These are phyloP conservation scores for Turdus rufiventris DNA, from an alignment of 2,113 vertebrate genomes.

Conservation along the genomic window DNA sequence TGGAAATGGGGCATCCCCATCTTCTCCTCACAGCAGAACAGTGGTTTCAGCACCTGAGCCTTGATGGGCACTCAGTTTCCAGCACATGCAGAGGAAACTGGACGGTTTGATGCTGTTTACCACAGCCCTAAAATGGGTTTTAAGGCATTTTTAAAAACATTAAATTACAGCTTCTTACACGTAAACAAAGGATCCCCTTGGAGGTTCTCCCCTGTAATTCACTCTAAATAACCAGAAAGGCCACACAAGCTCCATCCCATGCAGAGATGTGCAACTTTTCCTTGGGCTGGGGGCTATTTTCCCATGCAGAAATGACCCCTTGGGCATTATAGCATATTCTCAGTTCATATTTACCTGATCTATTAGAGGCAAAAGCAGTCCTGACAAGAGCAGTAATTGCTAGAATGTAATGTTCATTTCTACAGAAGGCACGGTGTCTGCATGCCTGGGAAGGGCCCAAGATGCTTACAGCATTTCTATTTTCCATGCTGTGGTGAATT, in stretches of 20 bases:
- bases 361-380: slow-evolving; percentile 18
- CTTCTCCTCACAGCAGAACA: background rate
- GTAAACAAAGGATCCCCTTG: background rate
- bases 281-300: background rate
- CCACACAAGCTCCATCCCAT: background rate
- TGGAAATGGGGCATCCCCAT: background rate
- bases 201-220: background rate
- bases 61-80: background rate
- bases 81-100: background rate
- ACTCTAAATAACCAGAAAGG: background rate
- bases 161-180: background rate
- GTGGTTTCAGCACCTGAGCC: background rate
- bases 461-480: slow-evolving; percentile 72
- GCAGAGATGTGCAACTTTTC: background rate
- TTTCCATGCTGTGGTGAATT: slow-evolving; percentile 79
- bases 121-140: background rate
- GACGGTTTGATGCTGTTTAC: background rate
- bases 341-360: slow-evolving; percentile 35
- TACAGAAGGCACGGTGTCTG: slow-evolving; percentile 46
- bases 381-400: slow-evolving; percentile 20
- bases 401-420: slow-evolving; percentile 43
- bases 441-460: slow-evolving; percentile 65
- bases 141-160: background rate
- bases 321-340: background rate
- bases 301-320: background rate